Evolutionary conservation across 2,888 invertebrate genomes (phyloP).

Genomic region (Hypercompe scribonia): DNA sequence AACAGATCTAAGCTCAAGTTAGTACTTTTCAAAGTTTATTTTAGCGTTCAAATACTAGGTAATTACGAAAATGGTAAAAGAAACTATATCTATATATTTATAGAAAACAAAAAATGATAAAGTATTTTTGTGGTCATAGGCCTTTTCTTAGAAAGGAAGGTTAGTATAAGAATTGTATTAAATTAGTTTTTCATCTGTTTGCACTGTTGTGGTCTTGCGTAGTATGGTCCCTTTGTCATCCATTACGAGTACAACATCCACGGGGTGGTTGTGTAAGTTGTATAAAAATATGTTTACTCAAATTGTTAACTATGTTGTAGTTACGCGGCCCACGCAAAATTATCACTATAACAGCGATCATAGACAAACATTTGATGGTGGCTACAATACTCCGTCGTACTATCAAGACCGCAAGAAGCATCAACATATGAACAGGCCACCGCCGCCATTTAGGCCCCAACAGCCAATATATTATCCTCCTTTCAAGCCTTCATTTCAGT

Average conservation of each 20-base stretch:
- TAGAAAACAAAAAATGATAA: too few relatives aligned
- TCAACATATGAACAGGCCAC: slow-evolving; percentile 27
- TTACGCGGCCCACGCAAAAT: slow-evolving; percentile 53
- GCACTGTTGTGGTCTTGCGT: too few relatives aligned
- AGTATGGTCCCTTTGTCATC: too few relatives aligned
- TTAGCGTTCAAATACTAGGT: not conserved
- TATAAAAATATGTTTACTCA: not conserved
- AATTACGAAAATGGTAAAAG: not conserved
- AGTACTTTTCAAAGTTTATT: slow-evolving; percentile 42
- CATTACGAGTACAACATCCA: too few relatives aligned
- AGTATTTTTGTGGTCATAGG: too few relatives aligned
- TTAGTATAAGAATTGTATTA: too few relatives aligned
- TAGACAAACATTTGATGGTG: slow-evolving; percentile 38
- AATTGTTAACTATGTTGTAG: slow-evolving; percentile 45
- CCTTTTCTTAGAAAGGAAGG: too few relatives aligned
- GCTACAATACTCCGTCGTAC: slow-evolving; percentile 39
- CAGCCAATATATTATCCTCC: slow-evolving; percentile 36
- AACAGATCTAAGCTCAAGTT: slow-evolving; percentile 77
- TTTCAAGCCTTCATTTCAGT: slow-evolving; percentile 28
- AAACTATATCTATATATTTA: not conserved
- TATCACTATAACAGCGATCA: slow-evolving; percentile 20
- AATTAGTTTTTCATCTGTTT: too few relatives aligned
- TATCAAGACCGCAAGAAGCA: slow-evolving; percentile 26
- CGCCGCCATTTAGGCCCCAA: slow-evolving; percentile 41
- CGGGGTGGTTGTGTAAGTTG: too few relatives aligned